These are phyloP conservation scores for Anarhynchus alexandrinus DNA, from an alignment of 2,113 vertebrate genomes.

Conservation along the genomic window DNA sequence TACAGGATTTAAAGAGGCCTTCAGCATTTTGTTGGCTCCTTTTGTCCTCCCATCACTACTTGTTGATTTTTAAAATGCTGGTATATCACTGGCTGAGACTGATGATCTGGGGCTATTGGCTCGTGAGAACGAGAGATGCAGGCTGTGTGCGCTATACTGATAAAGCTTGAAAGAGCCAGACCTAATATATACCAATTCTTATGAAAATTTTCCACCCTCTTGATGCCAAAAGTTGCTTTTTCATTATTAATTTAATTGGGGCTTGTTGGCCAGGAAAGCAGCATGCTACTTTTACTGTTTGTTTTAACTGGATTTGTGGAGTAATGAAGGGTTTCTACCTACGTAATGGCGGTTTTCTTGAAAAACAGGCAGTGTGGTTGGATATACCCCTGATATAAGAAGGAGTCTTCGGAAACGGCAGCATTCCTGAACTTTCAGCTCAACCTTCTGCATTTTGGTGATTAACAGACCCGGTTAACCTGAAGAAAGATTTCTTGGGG, in stretches of 20 bases:
- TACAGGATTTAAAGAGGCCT: not conserved
- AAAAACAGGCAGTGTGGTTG: not conserved
- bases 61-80: not conserved
- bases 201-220: not conserved
- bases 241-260: not conserved
- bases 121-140: not conserved
- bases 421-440: not conserved
- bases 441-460: not conserved
- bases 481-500: not conserved
- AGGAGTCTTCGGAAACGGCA: not conserved
- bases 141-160: not conserved
- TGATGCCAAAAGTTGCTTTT: not conserved
- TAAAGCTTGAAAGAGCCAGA: not conserved
- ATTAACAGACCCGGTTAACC: not conserved
- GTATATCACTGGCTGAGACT: not conserved
- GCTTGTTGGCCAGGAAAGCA: not conserved
- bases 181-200: not conserved
- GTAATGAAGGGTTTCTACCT: not conserved
- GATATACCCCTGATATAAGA: not conserved
- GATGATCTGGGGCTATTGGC: not conserved
- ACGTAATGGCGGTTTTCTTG: not conserved
- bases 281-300: not conserved
- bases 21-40: not conserved
- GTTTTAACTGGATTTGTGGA: not conserved
- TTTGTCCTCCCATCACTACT: not conserved